Conservation (phyloP, 64 coral and sea anemone species). For the Actinia equina region DNA sequence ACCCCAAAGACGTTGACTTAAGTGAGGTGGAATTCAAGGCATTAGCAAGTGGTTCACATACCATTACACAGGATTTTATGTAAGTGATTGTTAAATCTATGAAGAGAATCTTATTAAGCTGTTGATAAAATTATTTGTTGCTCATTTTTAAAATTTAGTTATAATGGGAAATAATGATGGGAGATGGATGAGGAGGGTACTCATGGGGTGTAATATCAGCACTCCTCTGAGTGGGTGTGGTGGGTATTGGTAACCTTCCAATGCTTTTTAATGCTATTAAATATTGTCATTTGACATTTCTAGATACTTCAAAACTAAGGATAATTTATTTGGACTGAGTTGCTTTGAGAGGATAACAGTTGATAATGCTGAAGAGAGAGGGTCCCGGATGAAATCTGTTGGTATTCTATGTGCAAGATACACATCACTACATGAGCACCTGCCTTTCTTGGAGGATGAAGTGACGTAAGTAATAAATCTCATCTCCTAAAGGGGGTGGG, state of each 20-base stretch:
- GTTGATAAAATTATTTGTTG: no score
- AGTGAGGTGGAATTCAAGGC: slow-evolving; percentile 97
- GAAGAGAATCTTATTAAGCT: no score
- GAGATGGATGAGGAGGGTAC: no score
- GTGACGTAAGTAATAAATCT: slow-evolving; percentile 66
- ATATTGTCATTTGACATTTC: background rate
- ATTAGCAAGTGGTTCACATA: slow-evolving; percentile 95
- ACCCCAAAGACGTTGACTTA: slow-evolving; percentile 70
- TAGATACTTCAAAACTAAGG: slow-evolving; percentile 96
- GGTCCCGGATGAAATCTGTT: slow-evolving; percentile 98
- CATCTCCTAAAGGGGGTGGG: no score
- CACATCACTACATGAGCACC: slow-evolving; percentile 97
- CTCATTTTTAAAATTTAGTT: no score
- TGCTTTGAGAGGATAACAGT: slow-evolving; percentile 97
- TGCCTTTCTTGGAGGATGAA: slow-evolving; percentile 92
- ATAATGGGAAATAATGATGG: no score
- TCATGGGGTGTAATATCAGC: no score
- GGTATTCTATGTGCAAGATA: slow-evolving; percentile 96
- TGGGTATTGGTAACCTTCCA: no score
- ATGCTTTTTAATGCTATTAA: no score
- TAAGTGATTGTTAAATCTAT: slow-evolving; percentile 39
- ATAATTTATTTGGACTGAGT: slow-evolving; percentile 91
- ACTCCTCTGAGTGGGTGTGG: no score
- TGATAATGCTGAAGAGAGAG: slow-evolving; percentile 93
- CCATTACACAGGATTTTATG: slow-evolving; percentile 92